Evolutionary conservation across 2,797 vertebrate genomes (phyloP).

Genomic region (Pteronotus mesoamericanus): DNA sequence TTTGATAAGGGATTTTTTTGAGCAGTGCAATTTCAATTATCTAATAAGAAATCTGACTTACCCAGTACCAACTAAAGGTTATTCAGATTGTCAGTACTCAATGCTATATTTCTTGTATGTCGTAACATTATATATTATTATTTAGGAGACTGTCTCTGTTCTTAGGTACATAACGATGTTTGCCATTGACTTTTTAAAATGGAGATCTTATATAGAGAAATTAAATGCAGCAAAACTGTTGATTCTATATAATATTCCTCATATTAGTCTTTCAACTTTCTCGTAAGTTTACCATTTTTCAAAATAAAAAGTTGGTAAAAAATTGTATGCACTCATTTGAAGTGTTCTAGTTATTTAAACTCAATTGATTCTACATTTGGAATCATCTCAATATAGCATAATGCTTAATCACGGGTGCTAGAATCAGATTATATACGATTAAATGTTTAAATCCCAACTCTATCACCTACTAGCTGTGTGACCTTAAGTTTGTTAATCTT

Average conservation of each 20-base stretch:
- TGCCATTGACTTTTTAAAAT: not conserved
- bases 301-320: constrained; percentile 22
- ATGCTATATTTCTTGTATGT: not conserved
- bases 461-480: not conserved
- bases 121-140: not conserved
- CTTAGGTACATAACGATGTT: not conserved
- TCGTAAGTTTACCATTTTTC: not conserved
- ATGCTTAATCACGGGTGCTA: not conserved
- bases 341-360: not conserved
- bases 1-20: not conserved
- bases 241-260: not conserved
- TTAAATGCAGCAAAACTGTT: not conserved
- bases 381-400: not conserved
- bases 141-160: not conserved
- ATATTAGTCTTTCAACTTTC: not conserved
- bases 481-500: not conserved
- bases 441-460: not conserved
- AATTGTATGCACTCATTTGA: not conserved
- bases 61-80: not conserved
- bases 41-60: not conserved
- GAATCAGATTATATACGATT: not conserved
- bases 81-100: not conserved
- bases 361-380: not conserved
- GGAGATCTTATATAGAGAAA: not conserved
- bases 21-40: not conserved